These are phyloP conservation scores for Nasalis larvatus DNA, from an alignment of 2,113 vertebrate species.

Conservation along the genomic window DNA sequence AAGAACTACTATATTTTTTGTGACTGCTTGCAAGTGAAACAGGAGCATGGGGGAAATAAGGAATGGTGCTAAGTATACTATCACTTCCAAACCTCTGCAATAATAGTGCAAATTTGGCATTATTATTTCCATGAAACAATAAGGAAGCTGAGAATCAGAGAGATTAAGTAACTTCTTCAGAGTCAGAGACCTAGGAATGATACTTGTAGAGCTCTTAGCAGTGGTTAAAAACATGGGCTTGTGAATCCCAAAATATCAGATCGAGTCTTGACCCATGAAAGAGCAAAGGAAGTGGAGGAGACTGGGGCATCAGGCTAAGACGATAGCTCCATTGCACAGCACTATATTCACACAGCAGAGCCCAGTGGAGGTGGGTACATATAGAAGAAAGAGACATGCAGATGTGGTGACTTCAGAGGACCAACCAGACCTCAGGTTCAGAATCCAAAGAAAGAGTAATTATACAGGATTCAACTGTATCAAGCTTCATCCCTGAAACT, in stretches of 20 bases:
- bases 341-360: not conserved
- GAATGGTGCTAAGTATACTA: not conserved
- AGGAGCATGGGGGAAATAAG: not conserved
- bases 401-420: not conserved
- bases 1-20: not conserved
- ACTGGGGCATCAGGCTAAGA: too few relatives aligned
- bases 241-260: not conserved
- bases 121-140: not conserved
- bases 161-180: not conserved
- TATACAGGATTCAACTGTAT: not conserved
- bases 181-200: not conserved
- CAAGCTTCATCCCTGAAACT: not conserved
- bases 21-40: not conserved
- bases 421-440: not conserved
- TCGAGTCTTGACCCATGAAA: not conserved
- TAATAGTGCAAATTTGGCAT: not conserved
- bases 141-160: not conserved
- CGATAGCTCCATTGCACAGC: fast-evolving
- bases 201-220: not conserved
- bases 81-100: not conserved
- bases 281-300: too few relatives aligned
- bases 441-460: not conserved
- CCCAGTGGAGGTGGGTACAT: fast-evolving
- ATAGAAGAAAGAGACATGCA: not conserved
- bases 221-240: not conserved